phyloP scores from a whole-genome alignment of 2,113 vertebrate genomes.

The Plotosus lineatus region DNA sequence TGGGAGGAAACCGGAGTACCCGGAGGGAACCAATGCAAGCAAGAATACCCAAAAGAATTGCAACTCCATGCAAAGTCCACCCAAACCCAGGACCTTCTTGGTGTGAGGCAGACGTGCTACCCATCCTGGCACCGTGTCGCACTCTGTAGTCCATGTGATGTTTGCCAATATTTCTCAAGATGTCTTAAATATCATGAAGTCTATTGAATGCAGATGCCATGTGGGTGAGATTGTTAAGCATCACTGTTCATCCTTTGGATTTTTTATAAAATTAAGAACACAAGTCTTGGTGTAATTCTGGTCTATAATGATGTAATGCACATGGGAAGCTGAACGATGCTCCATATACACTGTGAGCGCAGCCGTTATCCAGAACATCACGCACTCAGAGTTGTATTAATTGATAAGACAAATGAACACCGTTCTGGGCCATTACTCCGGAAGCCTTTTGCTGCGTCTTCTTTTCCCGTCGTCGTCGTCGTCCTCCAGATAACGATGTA shows the following conservation, averaged over 20 bases:
- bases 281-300: background rate
- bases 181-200: background rate
- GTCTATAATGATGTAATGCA: background rate
- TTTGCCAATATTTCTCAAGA: background rate
- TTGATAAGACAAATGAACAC: slow-evolving; percentile 45
- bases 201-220: background rate
- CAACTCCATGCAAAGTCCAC: no score
- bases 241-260: background rate
- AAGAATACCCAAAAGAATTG: no score
- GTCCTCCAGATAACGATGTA: slow-evolving; percentile 31
- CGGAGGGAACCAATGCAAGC: no score
- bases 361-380: slow-evolving; percentile 4
- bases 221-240: background rate
- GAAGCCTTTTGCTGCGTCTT: slow-evolving; percentile 32
- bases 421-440: background rate
- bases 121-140: no score
- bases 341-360: background rate
- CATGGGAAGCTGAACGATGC: background rate
- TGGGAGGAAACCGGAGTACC: no score
- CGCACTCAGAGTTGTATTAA: slow-evolving; percentile 13
- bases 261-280: background rate
- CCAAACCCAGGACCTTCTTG: no score
- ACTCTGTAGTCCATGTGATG: no score
- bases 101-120: no score
- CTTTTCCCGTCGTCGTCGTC: background rate